These are phyloP conservation scores for Harpalus rubripes DNA, from an alignment of 2,888 invertebrate species.

Conservation along the genomic window DNA sequence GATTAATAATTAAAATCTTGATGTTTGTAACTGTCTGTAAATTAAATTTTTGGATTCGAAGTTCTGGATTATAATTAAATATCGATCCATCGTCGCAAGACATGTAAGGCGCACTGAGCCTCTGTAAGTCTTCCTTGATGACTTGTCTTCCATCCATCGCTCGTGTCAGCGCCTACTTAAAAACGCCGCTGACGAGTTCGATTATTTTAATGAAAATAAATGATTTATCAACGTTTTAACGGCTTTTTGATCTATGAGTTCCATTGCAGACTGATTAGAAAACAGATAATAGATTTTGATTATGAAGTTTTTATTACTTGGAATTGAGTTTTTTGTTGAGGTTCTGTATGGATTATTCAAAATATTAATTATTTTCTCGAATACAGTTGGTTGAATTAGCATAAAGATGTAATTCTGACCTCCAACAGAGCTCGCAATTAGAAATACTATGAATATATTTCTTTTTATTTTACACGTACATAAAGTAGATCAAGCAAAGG, in stretches of 20 bases:
- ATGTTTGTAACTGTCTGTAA: conserved; percentile 21
- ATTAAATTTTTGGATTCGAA: conserved; percentile 25
- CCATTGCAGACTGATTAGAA: conserved; percentile 56
- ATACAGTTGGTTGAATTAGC: not conserved
- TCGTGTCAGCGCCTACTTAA: conserved; percentile 60
- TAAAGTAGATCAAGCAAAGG: too few relatives aligned
- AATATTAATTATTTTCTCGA: not conserved
- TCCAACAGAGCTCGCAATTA: not conserved
- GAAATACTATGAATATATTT: not conserved
- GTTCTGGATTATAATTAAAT: conserved; percentile 53
- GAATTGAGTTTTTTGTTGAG: not conserved
- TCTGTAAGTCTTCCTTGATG: conserved; percentile 3
- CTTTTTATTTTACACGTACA: too few relatives aligned
- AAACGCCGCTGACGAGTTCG: conserved; percentile 56
- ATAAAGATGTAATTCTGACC: not conserved
- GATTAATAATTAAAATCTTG: conserved; percentile 10
- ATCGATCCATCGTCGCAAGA: conserved; percentile 54
- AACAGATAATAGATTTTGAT: conserved; percentile 52
- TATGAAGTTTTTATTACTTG: conserved; percentile 20
- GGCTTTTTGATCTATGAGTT: conserved; percentile 56
- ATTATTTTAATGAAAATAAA: conserved; percentile 66
- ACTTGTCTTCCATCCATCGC: conserved; percentile 24
- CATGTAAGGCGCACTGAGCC: conserved; percentile 30
- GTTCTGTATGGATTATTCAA: not conserved
- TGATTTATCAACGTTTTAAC: conserved; percentile 60